Evolutionary conservation across 2,888 invertebrate genomes (phyloP).

Genomic region (Balanococcus diminutus): DNA sequence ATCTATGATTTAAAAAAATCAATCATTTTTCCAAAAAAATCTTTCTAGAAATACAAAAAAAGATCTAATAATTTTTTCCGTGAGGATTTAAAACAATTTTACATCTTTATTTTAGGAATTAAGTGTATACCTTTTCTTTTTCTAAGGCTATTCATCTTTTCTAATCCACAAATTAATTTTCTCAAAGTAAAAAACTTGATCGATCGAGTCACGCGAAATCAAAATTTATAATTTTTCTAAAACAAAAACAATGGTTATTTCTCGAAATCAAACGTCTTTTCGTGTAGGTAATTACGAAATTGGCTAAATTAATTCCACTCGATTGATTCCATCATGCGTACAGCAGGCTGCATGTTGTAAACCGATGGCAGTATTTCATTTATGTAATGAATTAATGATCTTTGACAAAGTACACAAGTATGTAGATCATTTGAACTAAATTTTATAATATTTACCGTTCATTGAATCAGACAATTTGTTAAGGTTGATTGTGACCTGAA

Average conservation of each 20-base stretch:
- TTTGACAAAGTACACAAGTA: background rate
- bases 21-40: no score
- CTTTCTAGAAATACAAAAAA: no score
- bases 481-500: constrained; percentile 6
- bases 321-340: background rate
- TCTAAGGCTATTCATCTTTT: no score
- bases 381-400: constrained; percentile 29
- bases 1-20: no score
- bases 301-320: background rate
- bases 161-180: background rate
- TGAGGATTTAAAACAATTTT: no score
- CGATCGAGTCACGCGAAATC: no score
- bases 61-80: no score
- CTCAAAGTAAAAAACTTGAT: no score
- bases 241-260: background rate
- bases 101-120: no score
- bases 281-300: constrained; percentile 10
- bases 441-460: constrained; percentile 22
- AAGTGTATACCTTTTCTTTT: no score
- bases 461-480: constrained; percentile 4
- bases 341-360: background rate
- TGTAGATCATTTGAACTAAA: background rate
- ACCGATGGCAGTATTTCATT: background rate
- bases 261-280: background rate
- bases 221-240: background rate